phyloP scores from a whole-genome alignment of 2,888 invertebrate species.

The Drosophila siamana region DNA sequence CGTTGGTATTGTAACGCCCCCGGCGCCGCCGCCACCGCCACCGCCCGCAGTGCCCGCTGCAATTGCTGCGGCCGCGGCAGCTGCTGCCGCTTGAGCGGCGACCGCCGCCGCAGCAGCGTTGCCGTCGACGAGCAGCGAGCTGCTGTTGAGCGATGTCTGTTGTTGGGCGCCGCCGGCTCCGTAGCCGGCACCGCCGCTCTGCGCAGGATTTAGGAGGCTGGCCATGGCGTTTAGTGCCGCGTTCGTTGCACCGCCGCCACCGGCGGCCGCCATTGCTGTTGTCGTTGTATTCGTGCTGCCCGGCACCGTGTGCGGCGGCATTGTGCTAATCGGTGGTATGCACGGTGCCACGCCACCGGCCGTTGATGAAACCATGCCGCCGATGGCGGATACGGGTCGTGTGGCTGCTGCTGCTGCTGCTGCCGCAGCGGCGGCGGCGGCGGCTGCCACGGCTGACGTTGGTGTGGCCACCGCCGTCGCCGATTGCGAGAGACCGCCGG shows the following conservation, averaged over 20 bases:
- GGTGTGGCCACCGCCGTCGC: slow-evolving; percentile 54
- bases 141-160: slow-evolving; percentile 60
- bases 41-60: slow-evolving; percentile 53
- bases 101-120: slow-evolving; percentile 61
- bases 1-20: slow-evolving; percentile 85
- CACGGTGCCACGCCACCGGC: slow-evolving; percentile 83
- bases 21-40: slow-evolving; percentile 63
- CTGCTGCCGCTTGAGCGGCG: slow-evolving; percentile 44
- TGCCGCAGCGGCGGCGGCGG: slow-evolving; percentile 35
- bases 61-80: slow-evolving; percentile 79
- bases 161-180: slow-evolving; percentile 37
- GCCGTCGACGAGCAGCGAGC: slow-evolving; percentile 68
- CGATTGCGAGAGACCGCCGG: slow-evolving; percentile 27
- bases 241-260: slow-evolving; percentile 36
- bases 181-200: slow-evolving; percentile 47
- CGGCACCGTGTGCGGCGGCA: slow-evolving; percentile 87
- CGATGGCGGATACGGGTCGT: slow-evolving; percentile 83
- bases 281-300: slow-evolving; percentile 91
- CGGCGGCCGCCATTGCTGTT: slow-evolving; percentile 86
- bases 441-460: slow-evolving; percentile 61
- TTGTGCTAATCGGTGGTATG: slow-evolving; percentile 85
- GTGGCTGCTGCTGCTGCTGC: slow-evolving; percentile 53
- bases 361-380: slow-evolving; percentile 83
- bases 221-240: slow-evolving; percentile 62
- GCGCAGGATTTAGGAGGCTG: slow-evolving; percentile 61